Evolutionary conservation across 2,888 invertebrate genomes (phyloP), one percentile per base, ranked within the genome.

Genomic region (Gerris lacustris): DNA sequence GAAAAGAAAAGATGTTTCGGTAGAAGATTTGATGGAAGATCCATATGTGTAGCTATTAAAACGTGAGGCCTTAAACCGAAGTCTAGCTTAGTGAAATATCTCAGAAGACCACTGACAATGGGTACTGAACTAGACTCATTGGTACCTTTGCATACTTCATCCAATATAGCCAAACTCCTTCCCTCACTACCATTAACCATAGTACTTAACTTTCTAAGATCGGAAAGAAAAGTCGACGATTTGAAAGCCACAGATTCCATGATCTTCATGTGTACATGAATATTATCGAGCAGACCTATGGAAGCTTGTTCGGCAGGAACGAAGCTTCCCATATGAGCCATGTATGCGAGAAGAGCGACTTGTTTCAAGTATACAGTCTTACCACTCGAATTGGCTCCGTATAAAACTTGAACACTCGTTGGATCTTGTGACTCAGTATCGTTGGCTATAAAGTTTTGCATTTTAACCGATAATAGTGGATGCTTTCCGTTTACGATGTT

Each of bases 281-380:
- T 88, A 77, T 88, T 86, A 74, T 88, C 86, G 44, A 93, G 80
- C 2, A 89, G 78, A 15, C 90, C 88, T 17, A 96, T 85, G 0
- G 83, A 84, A 0, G 92, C 92, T 0, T 80, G 79, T 72, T 85
- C 84, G 0, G 94, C 95, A 0, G 96, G 95, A 6, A 96, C 91
- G 81, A 87, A 96, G 77, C 91, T 89, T 44, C 96, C 96, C 72
- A 95, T 85, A 78, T 95, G 94, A 0, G 94, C 90, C 82, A 96
- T 82, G 80, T 88, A 94, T 4, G 89, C 87, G 75, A 94, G 87
- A 69, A 94, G 79, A 17, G 89, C 90, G 6, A 87, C 82, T 82
- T 94, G 93, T 80, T 94, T 95, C 78, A 96, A 83, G 80, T 92
- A 96, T 45, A 95, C 87, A 73, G 92, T 95, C 81, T 96, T 97